Conservation (phyloP, 2,113 vertebrate genomes). For the Jacana jacana region DNA sequence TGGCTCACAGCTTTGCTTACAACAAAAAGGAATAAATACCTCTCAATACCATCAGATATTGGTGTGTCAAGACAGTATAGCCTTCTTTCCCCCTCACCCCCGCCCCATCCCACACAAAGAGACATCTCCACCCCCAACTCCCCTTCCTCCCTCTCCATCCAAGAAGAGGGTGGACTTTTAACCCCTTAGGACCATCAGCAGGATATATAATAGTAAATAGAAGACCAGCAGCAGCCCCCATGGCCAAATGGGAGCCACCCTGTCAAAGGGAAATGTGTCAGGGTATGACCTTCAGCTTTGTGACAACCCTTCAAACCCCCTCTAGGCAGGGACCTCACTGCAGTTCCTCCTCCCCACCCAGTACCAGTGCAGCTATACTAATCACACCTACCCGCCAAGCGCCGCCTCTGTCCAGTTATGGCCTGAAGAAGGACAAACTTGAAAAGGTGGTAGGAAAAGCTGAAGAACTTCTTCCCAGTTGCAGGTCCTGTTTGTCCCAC, state of each 20-base stretch:
- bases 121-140: too few relatives aligned
- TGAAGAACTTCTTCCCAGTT: background rate
- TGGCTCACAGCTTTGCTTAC: conserved; percentile 63
- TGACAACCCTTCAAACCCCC: background rate
- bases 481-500: too few relatives aligned
- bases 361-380: fast-evolving
- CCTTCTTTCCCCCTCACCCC: background rate
- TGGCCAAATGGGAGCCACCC: background rate
- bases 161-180: background rate
- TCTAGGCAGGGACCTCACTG: background rate
- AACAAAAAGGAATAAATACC: conserved; percentile 79
- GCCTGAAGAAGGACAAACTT: background rate
- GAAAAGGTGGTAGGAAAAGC: background rate
- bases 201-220: too few relatives aligned
- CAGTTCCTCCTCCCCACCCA: background rate
- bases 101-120: background rate
- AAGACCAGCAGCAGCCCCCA: background rate
- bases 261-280: background rate
- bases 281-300: background rate
- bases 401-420: fast-evolving
- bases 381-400: background rate
- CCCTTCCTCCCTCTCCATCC: background rate
- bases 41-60: conserved; percentile 40
- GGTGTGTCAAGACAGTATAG: conserved; percentile 38
- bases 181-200: background rate